Evolutionary conservation across 35 echinoderm and acorn worm genomes (phyloP).

Genomic region (Ophioderma brevispina): DNA sequence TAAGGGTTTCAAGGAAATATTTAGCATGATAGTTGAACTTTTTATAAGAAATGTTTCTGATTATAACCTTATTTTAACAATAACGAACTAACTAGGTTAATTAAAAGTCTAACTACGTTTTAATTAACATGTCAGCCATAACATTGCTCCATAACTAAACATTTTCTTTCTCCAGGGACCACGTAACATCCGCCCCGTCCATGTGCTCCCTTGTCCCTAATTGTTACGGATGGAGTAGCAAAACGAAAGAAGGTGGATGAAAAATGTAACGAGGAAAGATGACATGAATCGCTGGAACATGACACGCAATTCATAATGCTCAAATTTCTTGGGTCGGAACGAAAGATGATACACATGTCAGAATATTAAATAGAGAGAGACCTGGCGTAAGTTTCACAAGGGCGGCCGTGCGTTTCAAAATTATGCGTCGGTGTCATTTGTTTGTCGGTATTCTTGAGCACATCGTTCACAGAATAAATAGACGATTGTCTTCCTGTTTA

Average conservation of each 20-base stretch:
- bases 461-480: not conserved
- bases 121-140: no score
- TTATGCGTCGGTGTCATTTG: not conserved
- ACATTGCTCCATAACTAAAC: no score
- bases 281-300: not conserved
- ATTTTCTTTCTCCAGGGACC: no score
- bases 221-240: not conserved
- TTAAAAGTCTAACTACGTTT: no score
- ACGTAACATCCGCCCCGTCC: no score
- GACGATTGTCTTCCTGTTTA: not conserved
- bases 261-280: not conserved
- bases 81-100: no score
- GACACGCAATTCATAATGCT: constrained; percentile 10
- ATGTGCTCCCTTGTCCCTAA: not conserved
- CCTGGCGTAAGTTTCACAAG: not conserved
- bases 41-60: no score
- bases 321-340: not conserved
- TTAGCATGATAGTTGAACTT: no score
- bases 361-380: not conserved
- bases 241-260: not conserved
- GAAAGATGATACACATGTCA: constrained; percentile 2
- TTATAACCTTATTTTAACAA: no score
- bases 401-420: not conserved
- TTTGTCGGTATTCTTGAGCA: not conserved
- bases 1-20: no score